Evolutionary conservation across 2,797 vertebrate species (phyloP).

Genomic region (Passerculus sandwichensis): DNA sequence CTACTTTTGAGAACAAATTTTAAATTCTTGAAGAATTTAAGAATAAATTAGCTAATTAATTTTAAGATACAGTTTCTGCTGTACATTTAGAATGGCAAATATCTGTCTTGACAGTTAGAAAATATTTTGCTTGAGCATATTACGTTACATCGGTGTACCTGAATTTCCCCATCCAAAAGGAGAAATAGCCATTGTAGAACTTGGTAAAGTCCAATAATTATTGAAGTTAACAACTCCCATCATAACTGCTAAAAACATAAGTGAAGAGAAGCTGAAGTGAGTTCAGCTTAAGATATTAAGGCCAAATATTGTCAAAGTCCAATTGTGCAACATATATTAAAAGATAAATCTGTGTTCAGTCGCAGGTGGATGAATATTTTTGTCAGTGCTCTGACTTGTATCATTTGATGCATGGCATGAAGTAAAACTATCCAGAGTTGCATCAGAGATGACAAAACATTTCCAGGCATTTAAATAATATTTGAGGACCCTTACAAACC

Average conservation of each 20-base stretch:
- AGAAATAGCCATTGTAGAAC: neutral
- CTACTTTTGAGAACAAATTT: neutral
- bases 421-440: neutral
- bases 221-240: neutral
- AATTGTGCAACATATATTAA: neutral
- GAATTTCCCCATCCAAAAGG: neutral
- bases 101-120: neutral
- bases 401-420: neutral
- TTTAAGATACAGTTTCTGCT: neutral
- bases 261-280: neutral
- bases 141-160: neutral
- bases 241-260: neutral
- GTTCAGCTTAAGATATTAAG: neutral
- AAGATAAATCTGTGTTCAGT: neutral
- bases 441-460: neutral
- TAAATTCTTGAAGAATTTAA: neutral
- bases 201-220: neutral
- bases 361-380: fast-evolving
- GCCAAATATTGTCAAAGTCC: neutral
- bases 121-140: neutral
- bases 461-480: neutral
- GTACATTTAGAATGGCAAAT: neutral
- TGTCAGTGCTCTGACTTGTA: neutral
- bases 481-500: neutral
- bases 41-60: neutral